Percentiles rank a stretch among this genome's conserved stretches.
Conservation (phyloP, 92 coral and sea anemone species). For the Metridium senile region DNA sequence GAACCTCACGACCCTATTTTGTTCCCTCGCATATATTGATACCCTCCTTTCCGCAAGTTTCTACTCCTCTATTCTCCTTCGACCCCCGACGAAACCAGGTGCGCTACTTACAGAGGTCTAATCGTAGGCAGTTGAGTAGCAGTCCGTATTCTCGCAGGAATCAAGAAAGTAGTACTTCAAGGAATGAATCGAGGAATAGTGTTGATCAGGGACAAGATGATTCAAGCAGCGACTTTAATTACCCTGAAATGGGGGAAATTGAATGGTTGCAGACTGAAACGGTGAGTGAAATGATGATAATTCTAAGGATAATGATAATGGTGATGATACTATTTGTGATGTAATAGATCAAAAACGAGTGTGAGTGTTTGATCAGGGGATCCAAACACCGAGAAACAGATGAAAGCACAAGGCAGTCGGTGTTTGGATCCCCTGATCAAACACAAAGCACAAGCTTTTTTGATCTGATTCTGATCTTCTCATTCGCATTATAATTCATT, state of each 20-base stretch:
- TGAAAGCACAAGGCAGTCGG: too few relatives aligned
- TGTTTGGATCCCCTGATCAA: too few relatives aligned
- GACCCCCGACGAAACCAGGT: constrained; percentile 50
- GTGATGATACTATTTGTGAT: too few relatives aligned
- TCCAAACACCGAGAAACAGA: too few relatives aligned
- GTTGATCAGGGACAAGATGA: constrained; percentile 16
- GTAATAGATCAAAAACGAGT: too few relatives aligned
- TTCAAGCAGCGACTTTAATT: constrained; percentile 64
- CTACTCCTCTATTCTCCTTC: constrained; percentile 39
- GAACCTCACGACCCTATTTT: constrained; percentile 47
- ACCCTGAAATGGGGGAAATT: constrained; percentile 71
- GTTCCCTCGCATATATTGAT: constrained; percentile 34
- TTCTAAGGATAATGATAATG: too few relatives aligned
- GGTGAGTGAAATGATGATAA: constrained; percentile 73
- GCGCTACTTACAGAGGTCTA: constrained; percentile 24
- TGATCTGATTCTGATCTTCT: too few relatives aligned
- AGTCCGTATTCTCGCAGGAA: constrained; percentile 25
- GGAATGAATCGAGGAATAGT: constrained; percentile 4
- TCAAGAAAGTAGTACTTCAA: neutral
- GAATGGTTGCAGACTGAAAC: constrained; percentile 81
- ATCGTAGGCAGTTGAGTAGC: constrained; percentile 18
- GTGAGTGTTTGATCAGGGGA: too few relatives aligned
- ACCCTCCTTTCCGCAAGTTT: constrained; percentile 32
- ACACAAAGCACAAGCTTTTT: too few relatives aligned
- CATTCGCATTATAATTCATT: too few relatives aligned